Percentiles rank a stretch among this genome's conserved stretches.
Conservation (phyloP, 1,140 invertebrate species). For the Pararge aegeria region DNA sequence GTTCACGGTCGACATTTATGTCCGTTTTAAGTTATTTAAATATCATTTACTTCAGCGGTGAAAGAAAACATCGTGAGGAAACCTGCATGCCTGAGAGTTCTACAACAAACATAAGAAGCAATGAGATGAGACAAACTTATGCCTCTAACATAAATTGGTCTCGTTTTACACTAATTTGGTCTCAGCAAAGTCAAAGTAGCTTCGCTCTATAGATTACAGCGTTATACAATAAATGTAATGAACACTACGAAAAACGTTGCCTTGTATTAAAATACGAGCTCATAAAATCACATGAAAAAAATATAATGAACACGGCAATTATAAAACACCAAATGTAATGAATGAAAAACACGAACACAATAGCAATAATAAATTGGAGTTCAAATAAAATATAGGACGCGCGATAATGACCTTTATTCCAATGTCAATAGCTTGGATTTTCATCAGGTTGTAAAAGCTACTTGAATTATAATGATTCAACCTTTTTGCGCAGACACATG, state of each 20-base stretch:
- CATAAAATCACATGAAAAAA: not conserved
- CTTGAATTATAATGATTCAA: constrained; percentile 13
- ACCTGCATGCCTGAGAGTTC: no score
- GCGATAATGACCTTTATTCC: constrained; percentile 9
- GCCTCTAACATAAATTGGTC: no score
- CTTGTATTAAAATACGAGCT: not conserved
- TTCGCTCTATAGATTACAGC: no score
- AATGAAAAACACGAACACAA: constrained; percentile 3
- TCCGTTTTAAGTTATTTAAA: not conserved
- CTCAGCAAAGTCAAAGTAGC: no score
- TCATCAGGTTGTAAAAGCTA: not conserved
- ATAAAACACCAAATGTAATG: not conserved
- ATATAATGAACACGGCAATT: not conserved
- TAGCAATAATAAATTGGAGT: not conserved
- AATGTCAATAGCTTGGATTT: not conserved
- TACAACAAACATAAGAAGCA: no score
- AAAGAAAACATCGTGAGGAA: no score
- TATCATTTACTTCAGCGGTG: no score
- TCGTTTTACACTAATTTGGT: no score
- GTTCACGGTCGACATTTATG: constrained; percentile 1
- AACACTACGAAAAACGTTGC: not conserved
- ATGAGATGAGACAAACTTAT: no score
- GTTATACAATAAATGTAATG: not conserved
- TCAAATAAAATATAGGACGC: not conserved
- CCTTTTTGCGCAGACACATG: constrained; percentile 2